Conservation (phyloP, 2,797 vertebrate genomes). For the Eulemur coronatus region DNA sequence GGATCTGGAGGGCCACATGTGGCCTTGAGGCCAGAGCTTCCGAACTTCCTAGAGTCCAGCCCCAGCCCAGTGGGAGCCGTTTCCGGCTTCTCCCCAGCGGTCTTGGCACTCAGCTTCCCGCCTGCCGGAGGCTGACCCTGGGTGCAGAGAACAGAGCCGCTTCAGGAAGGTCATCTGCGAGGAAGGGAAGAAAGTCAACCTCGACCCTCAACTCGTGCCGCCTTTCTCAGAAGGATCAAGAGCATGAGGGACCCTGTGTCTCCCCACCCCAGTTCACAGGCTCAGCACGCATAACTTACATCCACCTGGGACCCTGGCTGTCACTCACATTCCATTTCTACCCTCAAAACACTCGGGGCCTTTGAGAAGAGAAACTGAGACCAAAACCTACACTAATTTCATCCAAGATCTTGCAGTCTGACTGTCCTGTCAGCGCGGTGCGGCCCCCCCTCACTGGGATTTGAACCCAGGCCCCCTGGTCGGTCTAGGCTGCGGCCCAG, state of each 20-base stretch:
- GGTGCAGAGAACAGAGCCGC: background rate
- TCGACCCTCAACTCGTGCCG: too few species aligned
- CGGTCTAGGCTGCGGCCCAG: background rate
- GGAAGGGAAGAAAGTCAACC: too few species aligned
- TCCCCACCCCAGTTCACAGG: background rate
- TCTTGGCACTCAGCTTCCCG: background rate
- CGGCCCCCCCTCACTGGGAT: background rate
- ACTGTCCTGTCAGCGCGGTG: background rate
- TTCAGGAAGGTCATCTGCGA: background rate
- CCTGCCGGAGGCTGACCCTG: background rate
- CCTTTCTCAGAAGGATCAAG: background rate
- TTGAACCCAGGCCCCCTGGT: background rate
- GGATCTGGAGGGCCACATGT: background rate
- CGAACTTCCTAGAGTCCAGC: background rate
- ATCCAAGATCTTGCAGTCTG: background rate
- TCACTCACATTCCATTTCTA: background rate
- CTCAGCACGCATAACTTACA: rapidly evolving
- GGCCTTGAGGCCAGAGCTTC: background rate
- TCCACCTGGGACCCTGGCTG: background rate
- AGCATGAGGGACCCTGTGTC: too few species aligned
- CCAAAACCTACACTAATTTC: background rate
- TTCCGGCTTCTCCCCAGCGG: background rate
- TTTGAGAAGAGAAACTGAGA: background rate
- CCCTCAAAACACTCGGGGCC: background rate
- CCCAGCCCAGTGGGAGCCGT: background rate